Base-by-base conservation (phyloP, 2,797 vertebrate genomes). In the Alca torda region DNA sequence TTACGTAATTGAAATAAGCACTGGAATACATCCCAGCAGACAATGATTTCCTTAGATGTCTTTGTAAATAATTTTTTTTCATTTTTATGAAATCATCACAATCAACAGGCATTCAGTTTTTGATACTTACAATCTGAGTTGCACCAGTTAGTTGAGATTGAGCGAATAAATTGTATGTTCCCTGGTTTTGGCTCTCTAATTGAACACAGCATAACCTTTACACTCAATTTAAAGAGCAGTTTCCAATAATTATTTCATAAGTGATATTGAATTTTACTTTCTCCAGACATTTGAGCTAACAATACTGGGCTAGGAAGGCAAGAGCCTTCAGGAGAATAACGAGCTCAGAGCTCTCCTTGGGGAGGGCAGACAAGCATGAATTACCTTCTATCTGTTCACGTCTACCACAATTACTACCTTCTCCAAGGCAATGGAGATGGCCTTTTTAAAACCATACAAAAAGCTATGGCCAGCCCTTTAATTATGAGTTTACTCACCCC, bases 91-190 rank as follows among this genome's bases (percentile, higher is more conserved):
- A 90, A 79, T 67, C 8, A 64, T 76, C 72, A 80, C 23, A 60
- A 79, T 54, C 46, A 88, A 75, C 16, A 60, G 74, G 45, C 45
- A 86, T 90, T 83, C 31, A 26, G 24, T 4, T 79, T 89, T 61
- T 89, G 19, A 21, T 77, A 89, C 78, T 93, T 90, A 85, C 39
- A 94, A 64, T 82, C 60, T 75, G 64, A 86, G 67, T 21, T 93
- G 35, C n/a, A 60, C 39, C 72, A 51, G 12, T 73, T 86, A 69
- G 41, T 41, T 9, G 6, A 82, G 31, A 70, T 6, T 77, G 41
- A 81, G 23, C 6, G 46, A 84, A 77, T 48, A 72, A 59, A 65
- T 31, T 25, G 4, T 6, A 90, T 23, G 11, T 93, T 90, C 24
- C 39, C 65, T 81, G 35, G 51, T 88, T 69, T 79, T 82, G 54